Percentiles rank a stretch among this genome's conserved stretches.
phyloP scores from a whole-genome alignment of 2,797 vertebrate genomes.

The Crocodylus rhombifer region DNA sequence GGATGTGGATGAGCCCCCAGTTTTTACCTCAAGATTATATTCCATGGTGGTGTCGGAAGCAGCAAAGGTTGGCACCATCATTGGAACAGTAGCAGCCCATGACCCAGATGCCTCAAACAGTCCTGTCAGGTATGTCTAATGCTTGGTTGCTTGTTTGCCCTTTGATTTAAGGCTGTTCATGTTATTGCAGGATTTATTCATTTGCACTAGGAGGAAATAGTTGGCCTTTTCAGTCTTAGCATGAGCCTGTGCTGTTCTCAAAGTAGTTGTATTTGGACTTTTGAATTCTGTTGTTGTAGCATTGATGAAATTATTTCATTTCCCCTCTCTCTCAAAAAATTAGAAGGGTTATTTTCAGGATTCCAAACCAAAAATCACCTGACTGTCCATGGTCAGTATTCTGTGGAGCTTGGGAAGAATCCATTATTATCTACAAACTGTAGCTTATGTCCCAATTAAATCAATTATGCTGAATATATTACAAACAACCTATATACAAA shows the following conservation, averaged over 20 bases:
- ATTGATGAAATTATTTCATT: background rate
- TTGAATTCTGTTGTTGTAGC: background rate
- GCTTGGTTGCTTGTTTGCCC: background rate
- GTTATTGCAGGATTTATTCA: background rate
- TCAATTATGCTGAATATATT: background rate
- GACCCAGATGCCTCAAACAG: constrained; percentile 92
- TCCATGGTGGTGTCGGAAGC: constrained; percentile 93
- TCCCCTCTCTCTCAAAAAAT: no score
- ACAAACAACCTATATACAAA: background rate
- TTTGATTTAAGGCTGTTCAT: background rate
- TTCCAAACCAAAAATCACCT: background rate
- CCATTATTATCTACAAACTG: background rate
- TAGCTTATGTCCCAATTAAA: background rate
- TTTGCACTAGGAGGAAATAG: background rate
- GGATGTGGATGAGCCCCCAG: constrained; percentile 93
- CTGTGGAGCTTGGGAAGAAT: background rate
- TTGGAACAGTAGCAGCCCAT: constrained; percentile 91
- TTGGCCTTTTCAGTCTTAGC: background rate
- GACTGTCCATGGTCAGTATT: background rate
- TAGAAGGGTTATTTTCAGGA: background rate
- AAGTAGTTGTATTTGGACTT: background rate
- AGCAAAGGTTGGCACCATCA: constrained; percentile 89
- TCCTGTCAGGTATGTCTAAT: constrained; percentile 87
- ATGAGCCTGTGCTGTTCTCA: background rate
- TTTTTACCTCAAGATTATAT: constrained; percentile 87